Percentiles rank a stretch among this genome's conserved stretches.
These are phyloP conservation scores for Solenopsis fugax DNA, from an alignment of 1,140 invertebrate species.

Conservation along the genomic window DNA sequence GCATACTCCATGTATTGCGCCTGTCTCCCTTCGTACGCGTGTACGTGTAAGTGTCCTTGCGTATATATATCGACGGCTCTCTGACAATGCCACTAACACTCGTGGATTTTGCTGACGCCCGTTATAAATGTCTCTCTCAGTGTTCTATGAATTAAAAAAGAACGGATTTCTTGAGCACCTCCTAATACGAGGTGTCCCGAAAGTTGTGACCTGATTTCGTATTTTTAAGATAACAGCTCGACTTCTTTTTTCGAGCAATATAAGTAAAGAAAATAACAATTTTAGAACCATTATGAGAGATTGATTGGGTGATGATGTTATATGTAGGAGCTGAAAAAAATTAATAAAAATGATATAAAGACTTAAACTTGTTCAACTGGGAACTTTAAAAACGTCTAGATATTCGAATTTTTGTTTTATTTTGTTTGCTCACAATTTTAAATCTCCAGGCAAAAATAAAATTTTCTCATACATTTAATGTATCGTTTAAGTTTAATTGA, in stretches of 20 bases:
- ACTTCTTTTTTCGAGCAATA: not conserved
- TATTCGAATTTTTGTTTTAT: not conserved
- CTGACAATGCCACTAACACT: slow-evolving; percentile 58
- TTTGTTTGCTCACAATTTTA: not conserved
- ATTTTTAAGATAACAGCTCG: not conserved
- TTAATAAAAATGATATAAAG: slow-evolving; percentile 8
- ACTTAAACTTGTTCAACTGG: not conserved
- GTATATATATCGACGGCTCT: slow-evolving; percentile 25
- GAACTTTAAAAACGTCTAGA: not conserved
- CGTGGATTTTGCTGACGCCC: slow-evolving; percentile 54
- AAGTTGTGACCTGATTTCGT: slow-evolving; percentile 45
- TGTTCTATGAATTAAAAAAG: slow-evolving; percentile 58
- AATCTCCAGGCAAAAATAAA: not conserved
- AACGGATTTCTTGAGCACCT: slow-evolving; percentile 38
- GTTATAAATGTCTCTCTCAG: slow-evolving; percentile 59
- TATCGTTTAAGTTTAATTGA: not conserved
- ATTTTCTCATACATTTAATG: not conserved
- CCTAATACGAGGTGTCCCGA: slow-evolving; percentile 22
- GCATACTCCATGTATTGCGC: slow-evolving; percentile 53
- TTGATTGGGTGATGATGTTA: not conserved
- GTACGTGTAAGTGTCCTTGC: not conserved
- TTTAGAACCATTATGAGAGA: not conserved
- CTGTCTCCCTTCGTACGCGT: slow-evolving; percentile 12
- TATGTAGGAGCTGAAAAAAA: not conserved
- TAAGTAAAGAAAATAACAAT: slow-evolving; percentile 10